Conservation (phyloP, 2,113 vertebrate genomes). For the Zingel zingel region DNA sequence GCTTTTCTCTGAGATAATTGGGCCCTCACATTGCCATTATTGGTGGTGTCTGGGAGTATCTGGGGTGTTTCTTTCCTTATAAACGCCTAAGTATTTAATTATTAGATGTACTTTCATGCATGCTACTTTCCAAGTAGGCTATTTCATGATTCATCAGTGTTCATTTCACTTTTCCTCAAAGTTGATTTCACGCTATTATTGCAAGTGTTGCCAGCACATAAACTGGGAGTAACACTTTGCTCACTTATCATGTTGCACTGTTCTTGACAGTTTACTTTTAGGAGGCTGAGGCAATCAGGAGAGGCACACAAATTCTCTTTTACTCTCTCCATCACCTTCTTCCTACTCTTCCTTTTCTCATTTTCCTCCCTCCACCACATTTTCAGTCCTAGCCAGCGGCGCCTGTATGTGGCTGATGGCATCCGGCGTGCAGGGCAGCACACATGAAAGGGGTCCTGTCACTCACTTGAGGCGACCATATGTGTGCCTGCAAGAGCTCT, state of each 20-base stretch:
- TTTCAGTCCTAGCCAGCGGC: conserved; percentile 65
- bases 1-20: neutral
- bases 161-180: neutral
- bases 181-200: neutral
- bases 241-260: neutral
- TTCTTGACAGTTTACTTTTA: conserved; percentile 20
- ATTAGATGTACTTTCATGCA: neutral
- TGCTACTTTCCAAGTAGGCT: neutral
- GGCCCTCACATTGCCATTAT: neutral
- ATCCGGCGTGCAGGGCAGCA: conserved; percentile 77
- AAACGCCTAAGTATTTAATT: neutral
- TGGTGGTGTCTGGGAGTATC: neutral
- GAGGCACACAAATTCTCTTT: neutral
- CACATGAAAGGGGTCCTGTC: conserved; percentile 85
- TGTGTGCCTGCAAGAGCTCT: conserved; percentile 85
- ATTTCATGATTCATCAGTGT: neutral
- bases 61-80: neutral
- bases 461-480: conserved; percentile 86
- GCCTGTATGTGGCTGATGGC: conserved; percentile 79
- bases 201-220: neutral
- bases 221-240: neutral
- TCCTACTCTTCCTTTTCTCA: neutral
- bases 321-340: conserved; percentile 18
- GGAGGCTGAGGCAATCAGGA: conserved; percentile 8
- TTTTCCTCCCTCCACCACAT: conserved; percentile 15